These are phyloP conservation scores for Galendromus occidentalis DNA, from an alignment of 1,140 invertebrate genomes.

Conservation along the genomic window DNA sequence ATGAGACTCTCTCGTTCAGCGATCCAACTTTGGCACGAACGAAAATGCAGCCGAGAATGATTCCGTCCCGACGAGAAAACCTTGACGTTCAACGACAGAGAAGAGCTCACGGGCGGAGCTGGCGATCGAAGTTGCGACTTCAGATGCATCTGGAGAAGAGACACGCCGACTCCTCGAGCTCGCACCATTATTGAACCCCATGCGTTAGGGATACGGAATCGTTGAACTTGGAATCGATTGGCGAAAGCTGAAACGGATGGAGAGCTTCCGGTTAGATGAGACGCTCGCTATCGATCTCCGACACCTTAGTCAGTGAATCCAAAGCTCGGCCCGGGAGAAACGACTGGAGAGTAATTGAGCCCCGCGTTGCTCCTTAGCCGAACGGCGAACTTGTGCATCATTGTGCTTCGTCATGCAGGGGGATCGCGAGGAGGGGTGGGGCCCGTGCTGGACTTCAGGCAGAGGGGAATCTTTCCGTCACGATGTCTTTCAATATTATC, in stretches of 20 bases:
- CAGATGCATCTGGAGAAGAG: neutral
- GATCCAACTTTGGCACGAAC: conserved; percentile 4
- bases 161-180: neutral
- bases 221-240: neutral
- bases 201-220: neutral
- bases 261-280: neutral
- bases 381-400: no score
- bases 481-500: no score
- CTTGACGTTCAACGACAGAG: neutral
- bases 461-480: no score
- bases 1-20: neutral
- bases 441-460: no score
- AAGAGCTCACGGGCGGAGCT: neutral
- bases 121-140: neutral
- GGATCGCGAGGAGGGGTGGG: no score
- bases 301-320: no score
- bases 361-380: no score
- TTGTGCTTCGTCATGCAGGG: no score
- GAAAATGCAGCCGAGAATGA: conserved; percentile 9
- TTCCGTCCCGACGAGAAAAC: conserved; percentile 8
- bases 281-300: no score
- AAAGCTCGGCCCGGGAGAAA: no score
- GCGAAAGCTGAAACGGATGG: neutral
- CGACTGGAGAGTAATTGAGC: no score
- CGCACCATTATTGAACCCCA: neutral